Evolutionary conservation across 1,140 invertebrate species (phyloP), one percentile per base, ranked within the genome.

Genomic region (Euura lappo): DNA sequence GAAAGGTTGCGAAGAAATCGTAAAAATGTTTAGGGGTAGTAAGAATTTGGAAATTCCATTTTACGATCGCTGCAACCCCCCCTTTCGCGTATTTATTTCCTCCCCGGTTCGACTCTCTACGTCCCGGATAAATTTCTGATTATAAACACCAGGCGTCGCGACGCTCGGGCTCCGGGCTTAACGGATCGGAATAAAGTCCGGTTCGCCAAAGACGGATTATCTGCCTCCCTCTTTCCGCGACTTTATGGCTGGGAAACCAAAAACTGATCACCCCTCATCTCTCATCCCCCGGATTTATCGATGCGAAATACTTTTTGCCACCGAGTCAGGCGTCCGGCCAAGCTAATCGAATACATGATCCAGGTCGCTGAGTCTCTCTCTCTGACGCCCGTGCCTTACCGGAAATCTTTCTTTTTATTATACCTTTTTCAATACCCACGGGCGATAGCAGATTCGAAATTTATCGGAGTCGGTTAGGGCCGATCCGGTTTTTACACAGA

Each of bases 401-500:
- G 51, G 51, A 60, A 3, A 6, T 11, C 51, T 60, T 60, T 60
- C 13, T 60, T 68, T 72, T 66, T 65, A 67, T 44, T 74, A 65
- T 74, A 69, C 51, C 65, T 67, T 45, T 68, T 72, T 72, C 45
- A 70, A 71, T 71, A 68, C 60, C 46, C 43, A 28, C 28, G 28
- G 11, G 11, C 45, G 70, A 68, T 64, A 72, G 11, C 28, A 42
- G 46, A 45, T n/a, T 42, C 11, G 44, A 46, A 46, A 45, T 64
- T 45, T 45, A 45, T 45, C 5, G 45, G 43, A 10, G 66, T 28
- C 28, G 13, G 67, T 28, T 28, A 28, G 28, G 28, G 28, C 1
- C 28, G 28, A 28, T 28, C 28, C 28, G 28, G 0, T 28, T 28
- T 28, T 28, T 28, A 28, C 28, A 28, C 28, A 28, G 28, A 28